phyloP scores from a whole-genome alignment of 2,113 vertebrate species.

The Colistium nudipinnis region DNA sequence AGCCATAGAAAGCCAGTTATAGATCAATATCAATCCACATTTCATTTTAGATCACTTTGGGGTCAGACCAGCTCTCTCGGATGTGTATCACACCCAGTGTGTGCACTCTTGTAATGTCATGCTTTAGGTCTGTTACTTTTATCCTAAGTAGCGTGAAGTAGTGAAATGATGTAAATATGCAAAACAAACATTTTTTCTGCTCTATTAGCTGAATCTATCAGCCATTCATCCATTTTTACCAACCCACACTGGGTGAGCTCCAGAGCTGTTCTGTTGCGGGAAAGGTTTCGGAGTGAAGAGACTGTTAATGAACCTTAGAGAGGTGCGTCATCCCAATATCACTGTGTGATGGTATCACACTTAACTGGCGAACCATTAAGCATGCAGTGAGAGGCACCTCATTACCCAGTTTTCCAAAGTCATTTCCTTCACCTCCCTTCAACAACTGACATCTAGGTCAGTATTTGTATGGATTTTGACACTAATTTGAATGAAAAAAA shows the following conservation, averaged over 20 bases:
- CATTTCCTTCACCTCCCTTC: constrained; percentile 1
- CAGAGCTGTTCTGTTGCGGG: constrained; percentile 22
- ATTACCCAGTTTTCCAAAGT: constrained; percentile 26
- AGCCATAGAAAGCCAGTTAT: not conserved
- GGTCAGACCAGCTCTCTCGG: not conserved
- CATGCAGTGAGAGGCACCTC: constrained; percentile 1
- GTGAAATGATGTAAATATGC: too few relatives aligned
- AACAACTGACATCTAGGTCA: constrained; percentile 13
- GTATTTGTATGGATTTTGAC: constrained; percentile 8
- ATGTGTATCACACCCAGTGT: not conserved
- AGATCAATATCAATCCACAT: not conserved
- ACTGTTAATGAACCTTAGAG: constrained; percentile 61
- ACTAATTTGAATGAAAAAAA: constrained; percentile 20
- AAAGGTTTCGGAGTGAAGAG: constrained; percentile 35
- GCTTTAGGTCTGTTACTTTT: too few relatives aligned
- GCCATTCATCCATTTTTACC: not conserved
- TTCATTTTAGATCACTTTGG: not conserved
- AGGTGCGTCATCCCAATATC: constrained; percentile 57
- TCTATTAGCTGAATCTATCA: not conserved
- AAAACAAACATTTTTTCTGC: too few relatives aligned
- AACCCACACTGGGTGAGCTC: not conserved
- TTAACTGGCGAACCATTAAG: constrained; percentile 4
- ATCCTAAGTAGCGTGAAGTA: too few relatives aligned
- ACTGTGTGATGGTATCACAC: constrained; percentile 47
- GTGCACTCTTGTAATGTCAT: too few relatives aligned